Conservation (phyloP, 2,797 vertebrate genomes). For the Lutjanus argentimaculatus region DNA sequence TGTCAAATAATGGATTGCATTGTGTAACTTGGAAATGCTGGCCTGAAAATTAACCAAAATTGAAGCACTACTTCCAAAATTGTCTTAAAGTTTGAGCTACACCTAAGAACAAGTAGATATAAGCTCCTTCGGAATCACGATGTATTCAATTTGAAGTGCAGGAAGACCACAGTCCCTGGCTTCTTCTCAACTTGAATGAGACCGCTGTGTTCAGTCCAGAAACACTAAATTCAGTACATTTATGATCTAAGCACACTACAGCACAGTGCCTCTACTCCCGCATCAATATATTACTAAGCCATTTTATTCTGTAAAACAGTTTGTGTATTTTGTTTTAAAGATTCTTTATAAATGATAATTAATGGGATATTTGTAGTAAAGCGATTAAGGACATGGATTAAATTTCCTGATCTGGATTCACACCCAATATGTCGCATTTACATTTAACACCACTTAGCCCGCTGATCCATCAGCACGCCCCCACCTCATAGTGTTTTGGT, state of each 20-base stretch:
- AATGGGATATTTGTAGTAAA: neutral
- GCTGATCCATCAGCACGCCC: conserved; percentile 9
- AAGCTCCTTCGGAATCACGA: neutral
- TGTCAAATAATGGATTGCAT: too few relatives aligned
- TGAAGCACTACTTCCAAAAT: neutral
- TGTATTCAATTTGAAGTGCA: neutral
- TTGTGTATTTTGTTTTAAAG: neutral
- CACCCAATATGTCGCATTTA: conserved; percentile 5
- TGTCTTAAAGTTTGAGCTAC: neutral
- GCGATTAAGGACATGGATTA: neutral
- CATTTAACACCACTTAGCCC: conserved; percentile 7
- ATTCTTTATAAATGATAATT: neutral
- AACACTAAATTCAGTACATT: neutral
- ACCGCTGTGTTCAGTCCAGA: neutral
- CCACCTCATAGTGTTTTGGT: conserved; percentile 1
- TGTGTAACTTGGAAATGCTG: neutral
- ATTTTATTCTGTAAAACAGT: neutral
- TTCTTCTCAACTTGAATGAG: neutral
- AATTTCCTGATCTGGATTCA: conserved; percentile 19
- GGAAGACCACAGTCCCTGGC: neutral
- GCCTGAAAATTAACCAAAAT: neutral
- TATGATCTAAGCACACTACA: neutral
- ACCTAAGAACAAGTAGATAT: neutral
- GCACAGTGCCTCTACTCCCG: neutral
- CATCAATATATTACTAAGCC: neutral